Evolutionary conservation across 2,888 invertebrate species (phyloP).

Genomic region (Epirrhoe alternata): DNA sequence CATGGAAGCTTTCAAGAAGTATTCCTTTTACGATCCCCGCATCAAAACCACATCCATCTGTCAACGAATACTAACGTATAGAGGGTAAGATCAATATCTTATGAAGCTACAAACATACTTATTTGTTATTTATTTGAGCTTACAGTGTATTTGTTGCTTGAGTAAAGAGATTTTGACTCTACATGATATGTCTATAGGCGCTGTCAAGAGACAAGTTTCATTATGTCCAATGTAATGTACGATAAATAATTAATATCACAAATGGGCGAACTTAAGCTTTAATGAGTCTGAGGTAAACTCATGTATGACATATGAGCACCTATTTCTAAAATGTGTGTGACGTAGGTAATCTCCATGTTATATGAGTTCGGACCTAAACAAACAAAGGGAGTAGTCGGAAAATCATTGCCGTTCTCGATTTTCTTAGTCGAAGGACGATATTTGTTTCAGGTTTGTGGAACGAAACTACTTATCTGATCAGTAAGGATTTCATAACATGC

Average conservation of each 20-base stretch:
- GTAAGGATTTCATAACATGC: not conserved
- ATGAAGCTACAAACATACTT: not conserved
- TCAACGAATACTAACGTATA: not conserved
- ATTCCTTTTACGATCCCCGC: conserved; percentile 24
- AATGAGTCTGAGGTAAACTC: not conserved
- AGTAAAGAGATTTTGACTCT: not conserved
- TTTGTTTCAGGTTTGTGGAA: not conserved
- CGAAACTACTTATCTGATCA: not conserved
- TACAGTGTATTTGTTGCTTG: not conserved
- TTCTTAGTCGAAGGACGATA: not conserved
- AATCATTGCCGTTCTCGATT: conserved; percentile 14
- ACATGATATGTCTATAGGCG: too few species aligned
- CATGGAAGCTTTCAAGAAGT: conserved; percentile 12
- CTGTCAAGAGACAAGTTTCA: too few species aligned
- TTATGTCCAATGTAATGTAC: too few species aligned
- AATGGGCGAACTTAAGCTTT: not conserved
- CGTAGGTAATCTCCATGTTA: conserved; percentile 17
- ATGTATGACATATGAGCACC: conserved; percentile 2
- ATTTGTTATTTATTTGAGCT: not conserved
- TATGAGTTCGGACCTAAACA: conserved; percentile 19
- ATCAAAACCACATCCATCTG: conserved; percentile 24
- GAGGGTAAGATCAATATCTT: not conserved
- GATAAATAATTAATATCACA: too few species aligned
- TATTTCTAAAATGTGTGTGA: conserved; percentile 8
- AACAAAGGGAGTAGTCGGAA: conserved; percentile 4